Base-by-base conservation (phyloP, 2,113 vertebrate genomes). In the Equus quagga region DNA sequence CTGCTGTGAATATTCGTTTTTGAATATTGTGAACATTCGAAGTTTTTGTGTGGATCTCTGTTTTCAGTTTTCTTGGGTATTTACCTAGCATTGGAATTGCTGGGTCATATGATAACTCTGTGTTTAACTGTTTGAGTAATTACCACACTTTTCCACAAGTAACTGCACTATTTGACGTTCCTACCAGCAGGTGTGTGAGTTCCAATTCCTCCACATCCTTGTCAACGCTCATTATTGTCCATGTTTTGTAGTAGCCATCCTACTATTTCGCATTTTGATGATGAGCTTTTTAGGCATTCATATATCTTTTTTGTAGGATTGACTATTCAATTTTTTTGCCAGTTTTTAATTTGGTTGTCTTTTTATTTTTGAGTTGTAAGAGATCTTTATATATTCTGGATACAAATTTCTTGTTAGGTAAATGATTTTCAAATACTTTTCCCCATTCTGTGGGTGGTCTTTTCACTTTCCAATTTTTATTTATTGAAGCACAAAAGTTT, bases 41-140 rank as follows among this genome's bases (percentile, higher is more conserved):
- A 26, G 49, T 2, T 6, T 44, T 12, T 26, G 33, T 12, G 54
- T 15, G 67, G 31, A 1, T 18, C 69, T 33, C 36, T 17, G 36
- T 69, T 21, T 24, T 26, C 9, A 8, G 24, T 21, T 8, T n/a
- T 44, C 51, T 2, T 19, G 51, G 15, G 15, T 6, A 6, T 28
- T 10, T 19, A 5, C n/a, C 36, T 3, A 1, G 54, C 2, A 12
- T 36, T 14, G 36, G 69, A 0, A 13, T 24, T 11, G 69, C 54
- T 41, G 65, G 65, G 84, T 36, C 23, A 0, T 36, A 18, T 2
- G 14, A 15, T 4, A 6, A 2, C 65, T 56, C 44, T 0, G 19
- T 1, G 12, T n/a, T 23, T 14, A 0, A 14, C 23, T 69, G 62
- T 33, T 2, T 23, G 76, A 41, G n/a, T 70, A 70, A 70, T 41